phyloP scores from a whole-genome alignment of 2,797 vertebrate species.

The Monodelphis domestica region DNA sequence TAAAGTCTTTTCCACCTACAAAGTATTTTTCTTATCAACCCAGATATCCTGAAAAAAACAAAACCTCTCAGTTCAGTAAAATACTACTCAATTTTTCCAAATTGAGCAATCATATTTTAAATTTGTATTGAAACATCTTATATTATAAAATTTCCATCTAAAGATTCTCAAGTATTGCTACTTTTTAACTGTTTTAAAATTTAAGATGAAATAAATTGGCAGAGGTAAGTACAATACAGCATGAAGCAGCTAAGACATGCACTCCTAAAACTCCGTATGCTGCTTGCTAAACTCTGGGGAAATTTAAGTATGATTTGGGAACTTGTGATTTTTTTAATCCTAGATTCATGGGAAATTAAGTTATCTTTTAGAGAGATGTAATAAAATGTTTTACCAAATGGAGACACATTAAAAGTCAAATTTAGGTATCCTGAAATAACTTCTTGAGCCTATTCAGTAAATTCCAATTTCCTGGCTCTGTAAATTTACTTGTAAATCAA shows the following conservation, averaged over 20 bases:
- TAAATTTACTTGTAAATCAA: constrained; percentile 27
- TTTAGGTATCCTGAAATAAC: constrained; percentile 37
- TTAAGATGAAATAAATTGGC: not conserved
- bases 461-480: constrained; percentile 20
- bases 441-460: constrained; percentile 35
- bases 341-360: constrained; percentile 24
- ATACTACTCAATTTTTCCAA: not conserved
- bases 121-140: constrained; percentile 4
- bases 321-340: constrained; percentile 37
- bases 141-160: constrained; percentile 24
- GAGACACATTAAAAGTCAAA: not conserved
- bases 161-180: constrained; percentile 10
- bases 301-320: constrained; percentile 17
- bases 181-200: constrained; percentile 5
- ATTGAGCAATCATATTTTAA: not conserved
- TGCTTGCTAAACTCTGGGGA: constrained; percentile 12
- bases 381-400: not conserved
- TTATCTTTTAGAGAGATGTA: constrained; percentile 7
- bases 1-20: not conserved
- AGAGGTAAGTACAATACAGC: constrained; percentile 1
- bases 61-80: not conserved
- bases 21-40: not conserved
- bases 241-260: not conserved
- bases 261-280: not conserved
- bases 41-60: not conserved